Evolutionary conservation across 2,888 invertebrate species (phyloP).

Genomic region (Herminia tarsipennalis): DNA sequence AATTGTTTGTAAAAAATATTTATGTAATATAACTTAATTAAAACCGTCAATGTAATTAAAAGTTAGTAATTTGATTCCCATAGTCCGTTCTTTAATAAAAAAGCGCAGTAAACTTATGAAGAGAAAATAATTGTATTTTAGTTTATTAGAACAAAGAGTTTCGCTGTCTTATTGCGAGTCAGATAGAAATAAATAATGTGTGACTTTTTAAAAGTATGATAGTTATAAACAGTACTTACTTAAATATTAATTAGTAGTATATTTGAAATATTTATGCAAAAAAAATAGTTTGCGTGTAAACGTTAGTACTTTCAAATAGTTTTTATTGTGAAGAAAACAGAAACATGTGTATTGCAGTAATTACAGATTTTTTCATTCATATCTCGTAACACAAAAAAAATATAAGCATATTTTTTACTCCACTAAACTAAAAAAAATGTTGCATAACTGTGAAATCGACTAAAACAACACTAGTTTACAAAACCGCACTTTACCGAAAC

Average conservation of each 20-base stretch:
- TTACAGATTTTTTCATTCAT: no score
- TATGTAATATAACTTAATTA: slow-evolving; percentile 44
- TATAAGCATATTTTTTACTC: neutral
- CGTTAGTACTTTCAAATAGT: no score
- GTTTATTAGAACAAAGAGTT: slow-evolving; percentile 22
- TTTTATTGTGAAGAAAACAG: no score
- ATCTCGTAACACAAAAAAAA: neutral
- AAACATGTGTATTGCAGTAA: no score
- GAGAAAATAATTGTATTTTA: slow-evolving; percentile 15
- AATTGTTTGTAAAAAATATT: neutral
- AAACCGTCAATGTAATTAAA: slow-evolving; percentile 64
- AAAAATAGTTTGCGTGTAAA: no score
- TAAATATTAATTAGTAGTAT: neutral
- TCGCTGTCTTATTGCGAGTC: slow-evolving; percentile 19
- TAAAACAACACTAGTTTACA: neutral
- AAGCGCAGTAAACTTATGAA: slow-evolving; percentile 43
- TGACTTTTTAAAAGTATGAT: slow-evolving; percentile 1
- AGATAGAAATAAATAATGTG: slow-evolving; percentile 19
- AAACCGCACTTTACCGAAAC: slow-evolving; percentile 26
- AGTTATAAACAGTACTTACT: neutral
- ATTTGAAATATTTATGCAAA: no score
- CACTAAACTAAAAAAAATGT: neutral
- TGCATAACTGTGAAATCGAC: slow-evolving; percentile 2
- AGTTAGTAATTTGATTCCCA: slow-evolving; percentile 69
- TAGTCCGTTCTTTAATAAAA: slow-evolving; percentile 49